phyloP scores from a whole-genome alignment of 2,888 invertebrate genomes.

The Hoplodrina blanda region DNA sequence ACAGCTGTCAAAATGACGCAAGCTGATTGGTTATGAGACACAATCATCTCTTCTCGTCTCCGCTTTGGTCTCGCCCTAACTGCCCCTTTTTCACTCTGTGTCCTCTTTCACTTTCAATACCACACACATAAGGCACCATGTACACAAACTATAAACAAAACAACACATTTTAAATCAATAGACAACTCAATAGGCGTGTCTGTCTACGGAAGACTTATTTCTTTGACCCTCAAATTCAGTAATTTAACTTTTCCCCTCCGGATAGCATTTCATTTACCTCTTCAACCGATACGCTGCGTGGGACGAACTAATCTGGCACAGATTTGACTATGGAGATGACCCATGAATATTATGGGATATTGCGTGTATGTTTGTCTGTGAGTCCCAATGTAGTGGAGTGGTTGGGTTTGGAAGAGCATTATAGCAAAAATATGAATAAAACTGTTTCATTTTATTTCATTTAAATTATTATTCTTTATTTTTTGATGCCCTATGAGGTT shows the following conservation, averaged over 20 bases:
- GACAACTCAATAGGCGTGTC: slow-evolving; percentile 79
- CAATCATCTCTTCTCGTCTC: no score
- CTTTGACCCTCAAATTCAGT: slow-evolving; percentile 91
- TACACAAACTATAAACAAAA: slow-evolving; percentile 62
- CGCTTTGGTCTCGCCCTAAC: no score
- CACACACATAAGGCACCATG: slow-evolving; percentile 41
- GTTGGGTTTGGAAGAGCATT: background rate
- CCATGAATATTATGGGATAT: slow-evolving; percentile 7
- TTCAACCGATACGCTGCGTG: slow-evolving; percentile 91
- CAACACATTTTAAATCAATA: slow-evolving; percentile 83
- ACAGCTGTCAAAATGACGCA: no score
- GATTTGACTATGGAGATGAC: slow-evolving; percentile 72
- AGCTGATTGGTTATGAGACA: no score
- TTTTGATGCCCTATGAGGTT: no score
- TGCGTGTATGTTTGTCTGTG: background rate
- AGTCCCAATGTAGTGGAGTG: no score
- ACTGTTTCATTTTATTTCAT: no score
- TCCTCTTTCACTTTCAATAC: slow-evolving; percentile 19
- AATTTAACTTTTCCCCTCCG: slow-evolving; percentile 91
- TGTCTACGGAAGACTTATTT: slow-evolving; percentile 88
- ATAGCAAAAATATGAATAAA: no score
- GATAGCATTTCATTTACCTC: slow-evolving; percentile 91
- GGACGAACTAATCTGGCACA: slow-evolving; percentile 90
- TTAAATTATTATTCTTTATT: no score
- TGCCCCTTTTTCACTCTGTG: background rate